Conservation (phyloP, 2,888 invertebrate species). For the Micropterix aruncella region DNA sequence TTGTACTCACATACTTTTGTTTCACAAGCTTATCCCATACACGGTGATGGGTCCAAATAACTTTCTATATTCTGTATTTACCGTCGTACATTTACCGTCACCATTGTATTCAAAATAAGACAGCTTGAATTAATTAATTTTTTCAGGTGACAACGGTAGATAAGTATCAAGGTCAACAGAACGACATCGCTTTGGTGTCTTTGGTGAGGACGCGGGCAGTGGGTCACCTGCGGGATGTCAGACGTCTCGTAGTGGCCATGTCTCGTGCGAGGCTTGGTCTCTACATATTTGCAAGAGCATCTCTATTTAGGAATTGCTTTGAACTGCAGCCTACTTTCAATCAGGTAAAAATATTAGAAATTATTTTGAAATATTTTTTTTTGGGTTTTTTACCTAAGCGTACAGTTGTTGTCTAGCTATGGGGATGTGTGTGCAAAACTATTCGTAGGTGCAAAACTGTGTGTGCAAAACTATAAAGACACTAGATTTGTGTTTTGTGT, state of each 20-base stretch:
- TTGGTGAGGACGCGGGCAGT: slow-evolving; percentile 92
- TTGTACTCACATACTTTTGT: no score
- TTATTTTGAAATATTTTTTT: no score
- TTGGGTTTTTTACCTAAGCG: no score
- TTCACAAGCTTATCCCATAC: background rate
- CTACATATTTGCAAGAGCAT: slow-evolving; percentile 87
- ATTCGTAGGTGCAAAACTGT: no score
- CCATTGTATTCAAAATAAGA: no score
- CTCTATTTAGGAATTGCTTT: slow-evolving; percentile 91
- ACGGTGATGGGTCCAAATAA: background rate
- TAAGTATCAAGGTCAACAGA: slow-evolving; percentile 99
- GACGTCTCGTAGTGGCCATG: slow-evolving; percentile 95
- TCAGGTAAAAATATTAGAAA: no score
- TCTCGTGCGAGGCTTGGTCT: slow-evolving; percentile 93
- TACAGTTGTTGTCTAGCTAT: no score
- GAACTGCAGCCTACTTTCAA: slow-evolving; percentile 94
- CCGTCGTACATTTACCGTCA: no score
- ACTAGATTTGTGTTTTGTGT: no score
- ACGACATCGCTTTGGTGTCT: slow-evolving; percentile 94
- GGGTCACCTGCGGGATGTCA: slow-evolving; percentile 93
- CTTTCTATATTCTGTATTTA: no score
- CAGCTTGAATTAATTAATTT: slow-evolving; percentile 2
- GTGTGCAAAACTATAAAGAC: no score
- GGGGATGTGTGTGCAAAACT: no score
- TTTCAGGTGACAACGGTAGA: slow-evolving; percentile 83